phyloP scores from a whole-genome alignment of 2,113 vertebrate genomes.

The Typhlomys cinereus region DNA sequence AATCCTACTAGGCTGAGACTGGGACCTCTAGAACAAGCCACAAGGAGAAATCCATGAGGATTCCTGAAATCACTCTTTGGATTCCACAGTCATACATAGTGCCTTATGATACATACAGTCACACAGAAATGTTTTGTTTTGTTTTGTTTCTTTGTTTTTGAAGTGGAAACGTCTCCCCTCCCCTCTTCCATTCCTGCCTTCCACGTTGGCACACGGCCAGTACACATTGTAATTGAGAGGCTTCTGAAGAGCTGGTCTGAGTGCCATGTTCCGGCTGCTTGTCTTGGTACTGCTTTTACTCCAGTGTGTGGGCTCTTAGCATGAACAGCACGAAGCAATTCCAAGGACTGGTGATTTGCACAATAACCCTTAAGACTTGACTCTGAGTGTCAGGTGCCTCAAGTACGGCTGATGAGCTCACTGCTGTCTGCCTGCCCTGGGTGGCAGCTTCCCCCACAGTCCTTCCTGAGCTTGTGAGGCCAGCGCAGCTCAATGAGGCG shows the following conservation, averaged over 20 bases:
- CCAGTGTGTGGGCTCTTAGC: not conserved
- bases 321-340: not conserved
- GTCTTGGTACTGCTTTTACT: not conserved
- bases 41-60: too few relatives aligned
- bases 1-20: too few relatives aligned
- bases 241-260: not conserved
- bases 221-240: not conserved
- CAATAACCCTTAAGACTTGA: not conserved
- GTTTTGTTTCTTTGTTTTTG: too few relatives aligned
- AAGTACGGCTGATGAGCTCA: not conserved
- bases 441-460: not conserved
- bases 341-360: not conserved
- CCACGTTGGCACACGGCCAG: not conserved
- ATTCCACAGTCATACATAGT: too few relatives aligned
- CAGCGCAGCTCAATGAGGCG: rapidly evolving
- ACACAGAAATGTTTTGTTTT: too few relatives aligned
- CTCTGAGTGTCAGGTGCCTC: rapidly evolving
- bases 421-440: not conserved
- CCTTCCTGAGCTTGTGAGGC: not conserved
- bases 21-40: too few relatives aligned
- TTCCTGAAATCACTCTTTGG: too few relatives aligned
- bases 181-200: too few relatives aligned
- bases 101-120: too few relatives aligned
- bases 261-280: not conserved
- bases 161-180: not conserved